These are phyloP conservation scores for Oceanodroma leucorhoa DNA, from an alignment of 2,797 vertebrate genomes.

Conservation along the genomic window DNA sequence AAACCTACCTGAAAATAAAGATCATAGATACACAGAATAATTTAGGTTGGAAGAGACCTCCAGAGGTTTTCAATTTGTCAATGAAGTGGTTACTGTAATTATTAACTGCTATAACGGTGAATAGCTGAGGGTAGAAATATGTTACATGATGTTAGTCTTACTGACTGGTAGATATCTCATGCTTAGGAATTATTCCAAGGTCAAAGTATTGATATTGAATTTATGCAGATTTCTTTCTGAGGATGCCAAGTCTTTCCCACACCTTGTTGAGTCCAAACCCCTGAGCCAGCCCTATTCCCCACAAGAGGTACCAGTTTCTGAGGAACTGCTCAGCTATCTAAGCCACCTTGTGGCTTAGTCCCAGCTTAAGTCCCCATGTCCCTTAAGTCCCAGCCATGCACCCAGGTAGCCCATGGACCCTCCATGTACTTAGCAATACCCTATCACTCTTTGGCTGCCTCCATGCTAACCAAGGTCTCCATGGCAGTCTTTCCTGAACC, in stretches of 20 bases:
- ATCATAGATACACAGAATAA: not conserved
- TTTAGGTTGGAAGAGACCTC: not conserved
- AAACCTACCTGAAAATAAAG: not conserved
- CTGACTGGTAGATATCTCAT: not conserved
- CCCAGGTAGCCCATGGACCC: not conserved
- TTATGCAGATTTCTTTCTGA: not conserved
- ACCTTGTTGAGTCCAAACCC: not conserved
- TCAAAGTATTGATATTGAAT: not conserved
- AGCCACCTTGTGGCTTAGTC: not conserved
- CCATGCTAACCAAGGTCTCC: not conserved
- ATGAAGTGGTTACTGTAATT: not conserved
- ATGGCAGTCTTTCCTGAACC: not conserved
- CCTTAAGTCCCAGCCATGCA: not conserved
- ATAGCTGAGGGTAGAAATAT: not conserved
- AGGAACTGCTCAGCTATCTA: not conserved
- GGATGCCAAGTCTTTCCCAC: not conserved
- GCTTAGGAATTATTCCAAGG: not conserved
- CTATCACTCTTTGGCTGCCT: not conserved
- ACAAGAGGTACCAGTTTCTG: not conserved
- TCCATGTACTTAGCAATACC: not conserved
- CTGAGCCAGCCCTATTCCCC: not conserved
- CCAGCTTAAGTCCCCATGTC: no score
- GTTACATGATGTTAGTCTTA: not conserved
- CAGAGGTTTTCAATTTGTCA: not conserved
- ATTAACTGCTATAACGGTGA: not conserved